Evolutionary conservation across 1,140 invertebrate species (phyloP), one percentile per base, ranked within the genome.

Genomic region (Manduca sexta): DNA sequence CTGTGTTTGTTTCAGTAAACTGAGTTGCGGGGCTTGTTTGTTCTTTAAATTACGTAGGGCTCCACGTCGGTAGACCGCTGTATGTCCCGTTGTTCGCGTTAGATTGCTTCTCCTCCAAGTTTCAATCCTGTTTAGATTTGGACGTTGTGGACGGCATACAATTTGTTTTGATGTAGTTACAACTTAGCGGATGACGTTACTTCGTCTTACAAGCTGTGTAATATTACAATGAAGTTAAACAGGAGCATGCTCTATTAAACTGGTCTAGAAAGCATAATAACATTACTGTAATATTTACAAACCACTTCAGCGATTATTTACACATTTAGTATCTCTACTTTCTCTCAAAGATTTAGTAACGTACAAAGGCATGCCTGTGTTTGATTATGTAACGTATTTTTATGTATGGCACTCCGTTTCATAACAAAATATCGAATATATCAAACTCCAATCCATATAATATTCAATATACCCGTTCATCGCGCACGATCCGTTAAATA

Each of bases 21-120:
- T 41, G 46, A 52, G 52, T 48, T 52, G 52, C 60, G 52, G 44
- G 46, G 58, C 53, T 61, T 73, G 66, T 73, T 73, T 73, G 69
- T 65, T 70, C 62, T 70, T 68, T 59, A 73, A 68, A 66, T 73
- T 68, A 73, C 67, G 54, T 45, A 68, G 58, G 63, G 60, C 56
- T 53, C 54, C 48, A 45, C 8, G 44, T 37, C 33, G 56, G 56
- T 51, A 58, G 45, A 63, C 53, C 64, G 52, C 45, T 49, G 40
- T 57, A 46, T 59, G 52, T 56, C 60, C 56, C 53, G 53, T 62
- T 72, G 60, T 50, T 60, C 51, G 50, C 33, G 54, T 69, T 66
- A 64, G 58, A 61, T 68, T 67, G 60, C 61, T 63, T 56, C 57
- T 59, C 53, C 52, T 49, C 49, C 54, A 66, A 61, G 65, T 69